Conservation (phyloP, 2,797 vertebrate genomes). For the Rhinella marina region DNA sequence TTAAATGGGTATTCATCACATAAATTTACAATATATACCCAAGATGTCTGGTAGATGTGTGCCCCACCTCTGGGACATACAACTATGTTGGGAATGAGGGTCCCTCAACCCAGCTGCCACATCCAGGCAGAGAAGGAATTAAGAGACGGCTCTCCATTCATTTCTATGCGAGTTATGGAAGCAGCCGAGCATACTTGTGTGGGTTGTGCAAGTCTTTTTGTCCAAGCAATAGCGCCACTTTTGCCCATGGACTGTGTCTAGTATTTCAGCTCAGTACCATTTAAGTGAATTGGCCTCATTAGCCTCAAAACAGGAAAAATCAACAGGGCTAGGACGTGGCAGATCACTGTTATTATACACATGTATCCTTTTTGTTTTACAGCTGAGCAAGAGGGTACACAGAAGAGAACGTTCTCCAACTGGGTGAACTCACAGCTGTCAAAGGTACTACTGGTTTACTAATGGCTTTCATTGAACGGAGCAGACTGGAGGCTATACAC, state of each 20-base stretch:
- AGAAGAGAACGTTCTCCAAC: slow-evolving; percentile 96
- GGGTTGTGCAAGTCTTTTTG: background rate
- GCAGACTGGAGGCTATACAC: background rate
- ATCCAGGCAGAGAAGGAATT: background rate
- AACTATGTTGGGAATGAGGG: background rate
- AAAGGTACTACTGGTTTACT: slow-evolving; percentile 80
- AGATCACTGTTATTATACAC: background rate
- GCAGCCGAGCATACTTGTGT: too few species aligned
- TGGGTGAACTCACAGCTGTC: slow-evolving; percentile 93
- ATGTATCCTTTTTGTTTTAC: slow-evolving; percentile 26
- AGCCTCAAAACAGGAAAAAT: background rate
- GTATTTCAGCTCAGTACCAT: background rate
- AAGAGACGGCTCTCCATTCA: too few species aligned
- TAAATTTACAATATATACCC: background rate
- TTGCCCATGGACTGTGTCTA: background rate
- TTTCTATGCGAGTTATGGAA: too few species aligned
- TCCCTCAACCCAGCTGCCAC: background rate
- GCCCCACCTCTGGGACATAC: too few species aligned
- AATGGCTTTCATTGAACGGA: background rate
- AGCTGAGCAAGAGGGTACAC: slow-evolving; percentile 92
- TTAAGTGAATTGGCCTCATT: background rate
- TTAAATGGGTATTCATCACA: background rate
- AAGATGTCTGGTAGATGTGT: background rate
- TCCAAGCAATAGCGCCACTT: background rate
- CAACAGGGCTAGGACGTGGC: background rate